Evolutionary conservation across 1,140 invertebrate species (phyloP).

Genomic region (Megalopta genalis): DNA sequence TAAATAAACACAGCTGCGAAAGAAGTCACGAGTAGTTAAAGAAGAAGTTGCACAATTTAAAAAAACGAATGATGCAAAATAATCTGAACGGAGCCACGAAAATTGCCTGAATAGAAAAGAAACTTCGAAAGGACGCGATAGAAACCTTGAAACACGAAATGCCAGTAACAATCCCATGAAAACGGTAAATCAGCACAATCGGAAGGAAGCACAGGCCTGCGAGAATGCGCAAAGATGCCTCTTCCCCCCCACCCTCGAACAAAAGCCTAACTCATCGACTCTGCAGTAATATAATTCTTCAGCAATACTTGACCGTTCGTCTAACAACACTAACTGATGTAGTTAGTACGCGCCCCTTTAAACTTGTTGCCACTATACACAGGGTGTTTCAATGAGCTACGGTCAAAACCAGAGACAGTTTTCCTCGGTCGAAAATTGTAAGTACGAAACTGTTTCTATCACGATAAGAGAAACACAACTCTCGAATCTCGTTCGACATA

Average conservation of each 20-base stretch:
- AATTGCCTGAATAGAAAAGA: too few species aligned
- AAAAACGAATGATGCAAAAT: too few species aligned
- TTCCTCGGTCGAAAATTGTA: slow-evolving; percentile 54
- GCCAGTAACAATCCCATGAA: not conserved
- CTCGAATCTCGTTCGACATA: too few species aligned
- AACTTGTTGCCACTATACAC: slow-evolving; percentile 53
- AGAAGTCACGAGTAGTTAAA: too few species aligned
- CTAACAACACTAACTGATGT: slow-evolving; percentile 76
- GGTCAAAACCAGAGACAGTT: slow-evolving; percentile 53
- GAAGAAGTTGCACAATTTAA: not conserved
- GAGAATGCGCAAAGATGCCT: slow-evolving; percentile 21
- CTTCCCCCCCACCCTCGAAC: not conserved
- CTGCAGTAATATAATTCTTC: slow-evolving; percentile 28
- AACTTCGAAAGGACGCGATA: not conserved
- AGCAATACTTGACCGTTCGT: slow-evolving; percentile 70
- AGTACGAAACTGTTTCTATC: slow-evolving; percentile 34
- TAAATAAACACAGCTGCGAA: too few species aligned
- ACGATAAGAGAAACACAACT: slow-evolving; percentile 1
- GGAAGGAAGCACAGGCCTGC: slow-evolving; percentile 17
- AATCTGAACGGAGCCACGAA: too few species aligned
- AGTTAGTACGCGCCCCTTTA: slow-evolving; percentile 66
- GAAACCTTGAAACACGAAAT: too few species aligned
- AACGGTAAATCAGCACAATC: not conserved
- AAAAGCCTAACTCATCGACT: slow-evolving; percentile 18
- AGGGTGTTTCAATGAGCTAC: slow-evolving; percentile 57